These are phyloP conservation scores for Lasioglossum oenotherae DNA, from an alignment of 2,888 invertebrate species.

Conservation along the genomic window DNA sequence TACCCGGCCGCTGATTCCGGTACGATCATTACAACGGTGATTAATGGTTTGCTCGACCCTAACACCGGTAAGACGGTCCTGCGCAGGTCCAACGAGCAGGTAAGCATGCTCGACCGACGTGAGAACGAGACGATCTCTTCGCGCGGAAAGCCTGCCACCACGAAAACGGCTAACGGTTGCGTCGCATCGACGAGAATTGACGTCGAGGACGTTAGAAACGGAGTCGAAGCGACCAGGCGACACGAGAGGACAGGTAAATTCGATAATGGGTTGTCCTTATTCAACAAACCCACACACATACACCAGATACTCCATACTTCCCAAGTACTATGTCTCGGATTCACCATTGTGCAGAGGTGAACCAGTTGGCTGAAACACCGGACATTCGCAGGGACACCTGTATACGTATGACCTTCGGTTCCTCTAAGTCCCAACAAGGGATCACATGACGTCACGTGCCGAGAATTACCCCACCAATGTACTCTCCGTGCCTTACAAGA, in stretches of 20 bases:
- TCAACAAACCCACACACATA: constrained; percentile 10
- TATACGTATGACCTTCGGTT: neutral
- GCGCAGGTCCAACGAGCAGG: constrained; percentile 57
- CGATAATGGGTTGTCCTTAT: constrained; percentile 31
- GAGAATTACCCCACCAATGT: neutral
- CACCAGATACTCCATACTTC: constrained; percentile 2
- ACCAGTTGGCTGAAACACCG: neutral
- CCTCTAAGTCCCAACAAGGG: neutral
- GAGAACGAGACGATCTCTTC: constrained; percentile 35
- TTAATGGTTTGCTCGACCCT: constrained; percentile 40
- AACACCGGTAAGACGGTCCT: constrained; percentile 42
- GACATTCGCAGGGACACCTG: neutral
- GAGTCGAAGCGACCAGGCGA: constrained; percentile 60
- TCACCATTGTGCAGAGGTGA: neutral
- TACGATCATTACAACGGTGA: constrained; percentile 52
- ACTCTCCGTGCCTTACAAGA: neutral
- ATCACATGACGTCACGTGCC: neutral
- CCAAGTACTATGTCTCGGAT: neutral
- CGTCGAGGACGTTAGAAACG: constrained; percentile 65
- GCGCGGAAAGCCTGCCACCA: constrained; percentile 18
- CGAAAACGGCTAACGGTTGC: constrained; percentile 67
- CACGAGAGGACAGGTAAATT: constrained; percentile 64
- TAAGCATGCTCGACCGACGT: constrained; percentile 61
- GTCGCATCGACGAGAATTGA: constrained; percentile 40
- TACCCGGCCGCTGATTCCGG: constrained; percentile 34